Conservation (phyloP, 2,888 invertebrate species). For the Galeruca laticollis region DNA sequence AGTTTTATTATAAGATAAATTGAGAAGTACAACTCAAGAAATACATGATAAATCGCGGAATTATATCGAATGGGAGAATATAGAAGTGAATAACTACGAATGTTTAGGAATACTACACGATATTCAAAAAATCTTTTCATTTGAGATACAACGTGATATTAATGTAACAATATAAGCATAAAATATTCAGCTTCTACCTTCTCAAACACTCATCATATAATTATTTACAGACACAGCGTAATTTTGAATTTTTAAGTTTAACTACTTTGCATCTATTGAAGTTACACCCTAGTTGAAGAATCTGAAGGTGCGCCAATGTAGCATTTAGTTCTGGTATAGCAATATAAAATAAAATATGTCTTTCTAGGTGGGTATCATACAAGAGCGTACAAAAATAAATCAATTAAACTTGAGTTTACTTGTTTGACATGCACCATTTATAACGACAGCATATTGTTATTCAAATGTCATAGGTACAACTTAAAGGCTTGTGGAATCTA, state of each 20-base stretch:
- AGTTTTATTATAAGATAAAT: too few species aligned
- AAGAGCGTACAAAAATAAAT: conserved; percentile 36
- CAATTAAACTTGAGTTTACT: conserved; percentile 33
- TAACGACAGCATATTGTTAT: conserved; percentile 40
- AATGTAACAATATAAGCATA: too few species aligned
- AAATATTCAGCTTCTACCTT: too few species aligned
- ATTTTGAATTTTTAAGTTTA: not conserved
- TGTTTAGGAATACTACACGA: too few species aligned
- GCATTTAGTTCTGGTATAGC: conserved; percentile 29
- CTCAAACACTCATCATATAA: too few species aligned
- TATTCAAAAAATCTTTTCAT: too few species aligned
- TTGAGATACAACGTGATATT: too few species aligned
- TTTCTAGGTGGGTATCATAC: conserved; percentile 30
- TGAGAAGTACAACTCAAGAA: too few species aligned
- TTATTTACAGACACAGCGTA: not conserved
- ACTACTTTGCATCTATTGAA: conserved; percentile 1
- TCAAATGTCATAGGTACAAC: conserved; percentile 36
- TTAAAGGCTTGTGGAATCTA: conserved; percentile 28
- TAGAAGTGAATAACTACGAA: too few species aligned
- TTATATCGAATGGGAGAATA: too few species aligned
- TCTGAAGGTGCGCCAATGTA: conserved; percentile 30
- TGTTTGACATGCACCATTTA: conserved; percentile 38
- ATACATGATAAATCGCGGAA: too few species aligned
- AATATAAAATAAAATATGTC: conserved; percentile 29
- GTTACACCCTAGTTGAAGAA: conserved; percentile 9